Base-by-base conservation (phyloP, 2,888 invertebrate genomes). In the Peribatodes rhomboidaria region DNA sequence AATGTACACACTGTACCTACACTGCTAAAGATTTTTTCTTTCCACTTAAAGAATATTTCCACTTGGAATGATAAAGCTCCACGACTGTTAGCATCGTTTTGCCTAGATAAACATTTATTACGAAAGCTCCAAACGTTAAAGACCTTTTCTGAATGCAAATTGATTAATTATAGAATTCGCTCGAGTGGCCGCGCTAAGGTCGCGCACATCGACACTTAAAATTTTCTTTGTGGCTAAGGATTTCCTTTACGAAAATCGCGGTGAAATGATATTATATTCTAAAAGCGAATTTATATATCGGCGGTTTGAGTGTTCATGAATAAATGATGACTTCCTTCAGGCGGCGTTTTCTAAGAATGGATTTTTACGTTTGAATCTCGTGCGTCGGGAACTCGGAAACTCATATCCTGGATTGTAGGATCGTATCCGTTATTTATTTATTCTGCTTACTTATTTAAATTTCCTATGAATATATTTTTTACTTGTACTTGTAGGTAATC, bases 251-350 rank as follows among this genome's bases (percentile, higher is more conserved):
- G 20, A 55, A 54, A 59, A 55, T 54, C 42, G 16, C 27, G 44
- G 41, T 59, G 27, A 59, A 59, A 53, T 59, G 35, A 53, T 54
- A 49, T 64, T 49, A 56, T 53, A 59, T 64, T 64, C 44, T 55
- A 27, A 64, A 59, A 64, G 59, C 53, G 54, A 64, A 54, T 64
- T 59, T 59, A 64, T 59, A 44, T 31, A 58, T 63, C 61, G 61
- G 27, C 49, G 57, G 65, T 63, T 62, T 65, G 56, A 62, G 58
- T 61, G 61, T 65, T 68, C 67, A 66, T 69, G 71, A 71, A 69
- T 71, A 71, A 69, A 58, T 42, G 57, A 71, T 69, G 64, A 61
- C 52, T 55, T 60, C 33, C 55, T 49, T 10, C 7, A n/a, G 53
- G 50, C 53, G 55, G 44, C 31, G 42, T 35, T 33, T 20, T 18